Evolutionary conservation across 53 echinoderm and acorn worm genomes (phyloP).

Genomic region (Actinopyga echinites): DNA sequence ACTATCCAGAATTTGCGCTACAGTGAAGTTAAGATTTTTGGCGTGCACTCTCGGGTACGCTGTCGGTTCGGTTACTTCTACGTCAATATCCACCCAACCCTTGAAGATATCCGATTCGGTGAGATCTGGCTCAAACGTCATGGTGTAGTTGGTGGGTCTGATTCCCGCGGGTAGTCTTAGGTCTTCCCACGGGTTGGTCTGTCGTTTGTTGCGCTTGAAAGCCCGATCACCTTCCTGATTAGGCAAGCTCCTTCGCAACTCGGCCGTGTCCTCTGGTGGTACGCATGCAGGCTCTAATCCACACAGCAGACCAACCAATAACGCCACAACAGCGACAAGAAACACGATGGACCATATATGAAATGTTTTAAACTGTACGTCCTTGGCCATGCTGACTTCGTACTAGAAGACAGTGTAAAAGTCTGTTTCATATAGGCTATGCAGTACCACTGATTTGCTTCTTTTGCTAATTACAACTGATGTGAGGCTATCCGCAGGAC

Average conservation of each 20-base stretch:
- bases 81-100: neutral
- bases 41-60: constrained; percentile 16
- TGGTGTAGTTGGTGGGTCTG: neutral
- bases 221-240: neutral
- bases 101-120: constrained; percentile 7
- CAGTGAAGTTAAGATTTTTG: constrained; percentile 9
- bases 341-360: neutral
- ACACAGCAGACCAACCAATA: constrained; percentile 70
- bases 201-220: neutral
- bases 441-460: too few relatives aligned
- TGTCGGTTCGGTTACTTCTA: neutral
- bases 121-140: constrained; percentile 22
- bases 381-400: too few relatives aligned
- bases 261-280: neutral
- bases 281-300: constrained; percentile 51
- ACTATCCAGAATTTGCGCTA: neutral
- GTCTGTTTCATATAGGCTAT: too few relatives aligned
- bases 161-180: neutral
- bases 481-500: too few relatives aligned
- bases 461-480: too few relatives aligned
- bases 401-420: too few relatives aligned
- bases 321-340: constrained; percentile 26
- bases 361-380: neutral
- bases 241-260: neutral
- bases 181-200: neutral